Percentiles rank a stretch among this genome's conserved stretches.
Conservation (phyloP, 1,140 invertebrate genomes). For the Ylistrum balloti region DNA sequence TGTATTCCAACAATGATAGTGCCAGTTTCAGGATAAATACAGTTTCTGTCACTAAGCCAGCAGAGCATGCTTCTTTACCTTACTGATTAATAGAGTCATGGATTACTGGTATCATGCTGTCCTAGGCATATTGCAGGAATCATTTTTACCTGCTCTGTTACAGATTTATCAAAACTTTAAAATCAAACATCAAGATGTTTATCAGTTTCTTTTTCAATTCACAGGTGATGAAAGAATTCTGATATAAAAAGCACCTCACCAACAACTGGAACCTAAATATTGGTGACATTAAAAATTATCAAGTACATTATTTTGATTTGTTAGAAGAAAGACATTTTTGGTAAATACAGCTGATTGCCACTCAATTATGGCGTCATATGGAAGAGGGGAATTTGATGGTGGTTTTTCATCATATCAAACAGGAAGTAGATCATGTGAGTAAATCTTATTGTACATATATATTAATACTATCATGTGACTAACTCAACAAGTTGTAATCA, state of each 20-base stretch:
- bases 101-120: too few species aligned
- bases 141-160: too few species aligned
- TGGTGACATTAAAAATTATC: background rate
- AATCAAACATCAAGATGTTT: too few species aligned
- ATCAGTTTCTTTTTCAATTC: background rate
- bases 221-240: background rate
- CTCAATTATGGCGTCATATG: conserved; percentile 70
- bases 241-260: background rate
- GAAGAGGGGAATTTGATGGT: conserved; percentile 73
- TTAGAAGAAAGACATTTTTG: background rate
- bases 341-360: background rate
- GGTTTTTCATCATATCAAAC: conserved; percentile 71
- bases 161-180: too few species aligned
- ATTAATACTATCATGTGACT: too few species aligned
- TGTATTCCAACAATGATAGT: too few species aligned
- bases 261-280: background rate
- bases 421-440: conserved; percentile 49
- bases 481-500: too few species aligned
- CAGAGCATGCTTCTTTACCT: too few species aligned
- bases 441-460: conserved; percentile 42
- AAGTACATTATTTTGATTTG: background rate
- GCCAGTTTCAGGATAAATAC: too few species aligned
- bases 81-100: too few species aligned
- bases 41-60: too few species aligned
- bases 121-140: too few species aligned